These are phyloP conservation scores for Ceyx margarethae DNA, from an alignment of 2,113 vertebrate genomes.

Conservation along the genomic window DNA sequence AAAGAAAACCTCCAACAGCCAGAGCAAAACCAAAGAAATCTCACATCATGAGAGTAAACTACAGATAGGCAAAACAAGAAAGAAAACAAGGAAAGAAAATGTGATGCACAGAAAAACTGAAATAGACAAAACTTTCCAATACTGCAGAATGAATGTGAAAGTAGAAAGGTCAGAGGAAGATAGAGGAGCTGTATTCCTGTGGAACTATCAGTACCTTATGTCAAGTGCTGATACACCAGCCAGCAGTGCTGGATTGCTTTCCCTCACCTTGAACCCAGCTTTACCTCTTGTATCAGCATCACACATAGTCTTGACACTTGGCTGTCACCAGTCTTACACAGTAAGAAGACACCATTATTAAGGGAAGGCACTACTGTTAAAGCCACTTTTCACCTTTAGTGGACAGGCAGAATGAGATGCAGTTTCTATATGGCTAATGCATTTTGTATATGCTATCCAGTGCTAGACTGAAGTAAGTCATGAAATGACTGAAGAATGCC, in stretches of 20 bases:
- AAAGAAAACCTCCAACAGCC: not conserved
- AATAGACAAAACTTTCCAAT: not conserved
- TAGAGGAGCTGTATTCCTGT: not conserved
- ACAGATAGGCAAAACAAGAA: not conserved
- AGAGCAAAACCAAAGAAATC: not conserved
- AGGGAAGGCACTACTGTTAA: not conserved
- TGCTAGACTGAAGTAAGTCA: not conserved
- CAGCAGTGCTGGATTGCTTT: not conserved
- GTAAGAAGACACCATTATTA: not conserved
- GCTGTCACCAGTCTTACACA: not conserved
- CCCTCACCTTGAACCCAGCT: not conserved
- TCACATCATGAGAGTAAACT: not conserved
- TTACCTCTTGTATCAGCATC: not conserved
- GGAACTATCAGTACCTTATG: not conserved
- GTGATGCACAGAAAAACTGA: not conserved
- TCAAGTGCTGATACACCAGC: not conserved
- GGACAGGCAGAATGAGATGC: not conserved
- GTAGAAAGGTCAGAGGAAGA: not conserved
- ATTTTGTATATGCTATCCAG: not conserved
- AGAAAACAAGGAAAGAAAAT: not conserved
- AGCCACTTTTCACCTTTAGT: not conserved
- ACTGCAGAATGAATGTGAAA: not conserved
- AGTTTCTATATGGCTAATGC: not conserved
- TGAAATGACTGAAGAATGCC: not conserved
- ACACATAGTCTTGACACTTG: not conserved